Conservation (phyloP, 2,797 vertebrate genomes). For the Syngnathus acus region DNA sequence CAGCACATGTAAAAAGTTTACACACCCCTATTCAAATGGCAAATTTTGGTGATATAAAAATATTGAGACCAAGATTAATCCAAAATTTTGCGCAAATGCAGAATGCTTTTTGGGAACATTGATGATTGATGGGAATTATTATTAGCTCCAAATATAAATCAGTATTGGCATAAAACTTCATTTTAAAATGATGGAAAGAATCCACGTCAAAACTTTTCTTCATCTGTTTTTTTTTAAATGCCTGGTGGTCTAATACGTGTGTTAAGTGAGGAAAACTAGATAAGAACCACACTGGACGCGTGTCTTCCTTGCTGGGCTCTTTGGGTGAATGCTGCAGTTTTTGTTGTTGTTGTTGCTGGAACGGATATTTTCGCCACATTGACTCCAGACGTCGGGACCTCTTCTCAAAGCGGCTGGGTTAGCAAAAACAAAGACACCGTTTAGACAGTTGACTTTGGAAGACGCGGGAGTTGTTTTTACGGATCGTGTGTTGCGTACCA, state of each 20-base stretch:
- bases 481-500: slow-evolving; percentile 65
- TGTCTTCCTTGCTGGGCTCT: slow-evolving; percentile 63
- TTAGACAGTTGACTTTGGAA: not conserved
- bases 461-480: not conserved
- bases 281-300: slow-evolving; percentile 61
- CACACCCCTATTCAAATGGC: not conserved
- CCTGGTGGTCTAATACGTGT: not conserved
- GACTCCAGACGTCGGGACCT: slow-evolving; percentile 56
- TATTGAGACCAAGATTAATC: not conserved
- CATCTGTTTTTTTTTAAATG: not conserved
- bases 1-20: not conserved
- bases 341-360: slow-evolving; percentile 56
- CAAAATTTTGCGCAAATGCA: not conserved
- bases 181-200: too few species aligned
- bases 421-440: slow-evolving; percentile 24
- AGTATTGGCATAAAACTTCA: too few species aligned
- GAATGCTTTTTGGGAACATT: not conserved
- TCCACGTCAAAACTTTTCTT: not conserved
- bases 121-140: not conserved
- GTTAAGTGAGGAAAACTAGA: not conserved
- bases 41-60: not conserved
- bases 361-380: slow-evolving; percentile 74
- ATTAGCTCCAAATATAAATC: too few species aligned
- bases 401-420: slow-evolving; percentile 80
- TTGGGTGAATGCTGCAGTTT: slow-evolving; percentile 65